These are phyloP conservation scores for Torymus aiolomorphi DNA, from an alignment of 2,888 invertebrate species.

Conservation along the genomic window DNA sequence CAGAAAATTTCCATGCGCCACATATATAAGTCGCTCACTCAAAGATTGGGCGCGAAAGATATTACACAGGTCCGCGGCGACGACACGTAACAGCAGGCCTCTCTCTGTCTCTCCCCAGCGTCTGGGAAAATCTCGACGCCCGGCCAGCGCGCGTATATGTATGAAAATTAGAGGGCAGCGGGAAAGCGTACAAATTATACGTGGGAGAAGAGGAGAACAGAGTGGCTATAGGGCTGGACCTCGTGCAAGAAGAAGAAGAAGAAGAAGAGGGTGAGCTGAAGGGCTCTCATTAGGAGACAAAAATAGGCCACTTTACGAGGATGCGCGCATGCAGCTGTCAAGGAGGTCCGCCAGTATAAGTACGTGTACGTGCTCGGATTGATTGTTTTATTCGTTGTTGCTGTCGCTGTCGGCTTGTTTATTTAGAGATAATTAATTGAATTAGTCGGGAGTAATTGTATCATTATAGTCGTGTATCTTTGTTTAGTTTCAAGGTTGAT, in stretches of 20 bases:
- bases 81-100: conserved; percentile 48
- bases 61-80: conserved; percentile 46
- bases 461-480: no score
- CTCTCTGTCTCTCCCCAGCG: background rate
- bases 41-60: conserved; percentile 43
- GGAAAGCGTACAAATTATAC: conserved; percentile 21
- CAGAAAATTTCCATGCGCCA: conserved; percentile 38
- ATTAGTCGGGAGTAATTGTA: no score
- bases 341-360: background rate
- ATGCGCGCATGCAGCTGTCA: conserved; percentile 43
- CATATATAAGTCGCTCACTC: no score
- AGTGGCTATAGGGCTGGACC: background rate
- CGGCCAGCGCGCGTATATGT: background rate
- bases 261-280: conserved; percentile 23
- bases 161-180: conserved; percentile 46
- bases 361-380: background rate
- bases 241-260: background rate
- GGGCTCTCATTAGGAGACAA: conserved; percentile 49
- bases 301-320: conserved; percentile 46
- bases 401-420: background rate
- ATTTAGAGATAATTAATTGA: no score
- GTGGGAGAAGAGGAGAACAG: background rate
- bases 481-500: no score
- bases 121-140: conserved; percentile 40
- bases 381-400: background rate